phyloP scores from a whole-genome alignment of 2,888 invertebrate genomes.

The Drosophila siamana region DNA sequence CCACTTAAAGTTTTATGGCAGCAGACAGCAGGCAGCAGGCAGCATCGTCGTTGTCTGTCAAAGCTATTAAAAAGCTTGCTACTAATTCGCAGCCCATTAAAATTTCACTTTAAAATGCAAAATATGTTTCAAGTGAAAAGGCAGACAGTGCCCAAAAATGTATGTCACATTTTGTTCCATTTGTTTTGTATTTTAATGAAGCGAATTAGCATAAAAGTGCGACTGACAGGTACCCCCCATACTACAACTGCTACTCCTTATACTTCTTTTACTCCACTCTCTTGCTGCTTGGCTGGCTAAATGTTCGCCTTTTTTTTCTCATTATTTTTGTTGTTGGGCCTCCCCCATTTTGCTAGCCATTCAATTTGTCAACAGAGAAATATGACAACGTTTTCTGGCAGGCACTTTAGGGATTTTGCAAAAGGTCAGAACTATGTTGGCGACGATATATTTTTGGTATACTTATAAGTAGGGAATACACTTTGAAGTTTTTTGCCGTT shows the following conservation, averaged over 20 bases:
- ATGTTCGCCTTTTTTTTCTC: background rate
- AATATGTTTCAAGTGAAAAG: conserved; percentile 39
- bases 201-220: conserved; percentile 77
- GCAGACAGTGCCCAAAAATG: conserved; percentile 48
- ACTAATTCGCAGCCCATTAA: conserved; percentile 60
- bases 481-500: conserved; percentile 64
- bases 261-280: background rate
- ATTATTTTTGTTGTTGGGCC: no score
- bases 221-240: conserved; percentile 64
- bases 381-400: conserved; percentile 70
- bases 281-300: background rate
- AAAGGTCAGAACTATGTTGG: conserved; percentile 59
- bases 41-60: conserved; percentile 33
- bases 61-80: conserved; percentile 43
- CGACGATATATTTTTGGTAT: conserved; percentile 21
- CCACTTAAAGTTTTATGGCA: conserved; percentile 8
- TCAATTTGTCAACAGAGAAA: conserved; percentile 70
- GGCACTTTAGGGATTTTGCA: conserved; percentile 73
- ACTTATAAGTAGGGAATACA: conserved; percentile 33
- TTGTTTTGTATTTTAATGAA: conserved; percentile 77
- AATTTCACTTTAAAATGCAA: conserved; percentile 63
- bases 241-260: no score
- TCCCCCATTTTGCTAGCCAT: conserved; percentile 34
- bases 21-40: background rate
- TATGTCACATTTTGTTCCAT: conserved; percentile 63